Evolutionary conservation across 2,113 vertebrate species (phyloP).

Genomic region (Anolis carolinensis): DNA sequence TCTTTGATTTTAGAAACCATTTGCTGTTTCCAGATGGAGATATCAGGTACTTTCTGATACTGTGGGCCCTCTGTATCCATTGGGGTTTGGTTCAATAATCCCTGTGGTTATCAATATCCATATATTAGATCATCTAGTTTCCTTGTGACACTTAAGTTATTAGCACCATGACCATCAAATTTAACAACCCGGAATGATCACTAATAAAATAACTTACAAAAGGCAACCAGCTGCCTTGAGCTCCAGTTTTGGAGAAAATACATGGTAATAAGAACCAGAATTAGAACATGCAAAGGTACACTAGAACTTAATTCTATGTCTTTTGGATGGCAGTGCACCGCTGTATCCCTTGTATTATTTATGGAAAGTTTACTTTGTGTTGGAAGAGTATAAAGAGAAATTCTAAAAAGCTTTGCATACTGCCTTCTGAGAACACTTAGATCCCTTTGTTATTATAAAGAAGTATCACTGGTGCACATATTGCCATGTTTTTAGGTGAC

Average conservation of each 20-base stretch:
- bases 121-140: neutral
- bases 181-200: neutral
- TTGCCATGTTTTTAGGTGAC: no score
- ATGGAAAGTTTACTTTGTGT: neutral
- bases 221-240: neutral
- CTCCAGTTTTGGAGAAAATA: no score
- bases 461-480: neutral
- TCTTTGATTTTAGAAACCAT: neutral
- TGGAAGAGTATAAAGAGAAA: neutral
- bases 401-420: neutral
- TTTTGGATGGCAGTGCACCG: neutral
- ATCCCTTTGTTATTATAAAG: neutral
- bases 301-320: neutral
- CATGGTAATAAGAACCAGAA: no score
- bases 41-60: neutral
- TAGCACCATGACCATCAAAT: neutral
- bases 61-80: neutral
- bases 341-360: no score
- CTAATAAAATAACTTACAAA: neutral
- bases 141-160: neutral
- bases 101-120: neutral
- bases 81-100: no score
- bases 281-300: neutral
- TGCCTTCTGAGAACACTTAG: neutral
- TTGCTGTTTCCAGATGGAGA: neutral